Percentiles rank a stretch among this genome's conserved stretches.
Conservation (phyloP, 2,113 vertebrate species). For the Macquaria ambigua region DNA sequence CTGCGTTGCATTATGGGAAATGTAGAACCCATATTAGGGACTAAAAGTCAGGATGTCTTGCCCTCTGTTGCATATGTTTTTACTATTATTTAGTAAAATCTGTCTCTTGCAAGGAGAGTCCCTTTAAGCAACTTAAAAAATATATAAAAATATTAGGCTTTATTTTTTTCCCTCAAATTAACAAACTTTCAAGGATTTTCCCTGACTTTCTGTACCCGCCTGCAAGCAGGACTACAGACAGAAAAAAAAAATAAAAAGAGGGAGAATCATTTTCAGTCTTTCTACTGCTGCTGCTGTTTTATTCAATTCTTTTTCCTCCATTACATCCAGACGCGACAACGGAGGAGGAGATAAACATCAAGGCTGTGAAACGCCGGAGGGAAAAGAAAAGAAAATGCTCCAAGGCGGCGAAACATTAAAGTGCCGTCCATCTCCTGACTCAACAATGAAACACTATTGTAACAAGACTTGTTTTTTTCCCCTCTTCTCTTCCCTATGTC, state of each 20-base stretch:
- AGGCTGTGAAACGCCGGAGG: not conserved
- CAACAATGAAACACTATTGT: conserved; percentile 17
- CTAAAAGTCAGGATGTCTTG: not conserved
- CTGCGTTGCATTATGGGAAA: not conserved
- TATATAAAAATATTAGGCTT: no score
- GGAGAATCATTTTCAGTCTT: conserved; percentile 2
- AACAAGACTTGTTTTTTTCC: not conserved
- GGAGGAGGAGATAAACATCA: conserved; percentile 40
- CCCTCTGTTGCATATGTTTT: not conserved
- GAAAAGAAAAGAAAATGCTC: conserved; percentile 1
- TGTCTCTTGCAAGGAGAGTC: no score
- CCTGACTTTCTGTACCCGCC: not conserved
- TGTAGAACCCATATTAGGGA: not conserved
- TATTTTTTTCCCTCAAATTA: not conserved
- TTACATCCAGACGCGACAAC: conserved; percentile 28
- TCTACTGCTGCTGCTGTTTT: not conserved
- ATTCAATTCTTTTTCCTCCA: not conserved
- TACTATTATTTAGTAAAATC: no score
- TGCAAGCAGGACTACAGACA: not conserved
- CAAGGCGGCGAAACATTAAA: conserved; percentile 33
- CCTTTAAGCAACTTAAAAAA: not conserved
- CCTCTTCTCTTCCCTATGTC: not conserved
- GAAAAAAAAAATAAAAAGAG: not conserved
- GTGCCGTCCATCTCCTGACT: conserved; percentile 34
- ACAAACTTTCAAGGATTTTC: not conserved